Base-by-base conservation (phyloP, 2,888 invertebrate genomes). In the Agrochola macilenta region DNA sequence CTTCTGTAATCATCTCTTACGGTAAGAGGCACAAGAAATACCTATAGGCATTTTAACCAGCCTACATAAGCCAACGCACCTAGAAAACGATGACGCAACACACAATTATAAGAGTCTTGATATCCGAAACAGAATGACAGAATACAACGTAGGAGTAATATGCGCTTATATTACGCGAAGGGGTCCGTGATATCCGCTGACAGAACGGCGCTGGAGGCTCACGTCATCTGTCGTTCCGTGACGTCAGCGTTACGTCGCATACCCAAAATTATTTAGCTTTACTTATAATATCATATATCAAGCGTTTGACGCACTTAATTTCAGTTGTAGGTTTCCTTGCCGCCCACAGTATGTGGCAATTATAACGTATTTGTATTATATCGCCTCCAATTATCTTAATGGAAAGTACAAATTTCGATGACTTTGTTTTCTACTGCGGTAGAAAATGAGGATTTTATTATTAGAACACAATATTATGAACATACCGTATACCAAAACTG, bases 151-250 rank as follows among this genome's bases (percentile, higher is more conserved):
- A 69, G 68, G 69, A 76, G 70, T 78, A 78, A 83, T 87, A 83
- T 81, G 73, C 76, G 84, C 78, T 81, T 81, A 85, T 86, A 82
- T 86, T 87, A 69, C 73, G 75, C 70, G 68, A 76, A 81, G 78
- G 81, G 82, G 79, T 86, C 74, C 72, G 74, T 79, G 79, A 84
- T 85, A 84, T 83, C 74, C 86, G 89, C 86, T 85, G 87, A 91
- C 91, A 89, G 88, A 89, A 88, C 84, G 85, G 84, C 83, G 87
- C 90, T 87, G 39, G 82, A 84, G 87, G 90, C 90, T 72, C 85
- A 70, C 81, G 85, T 89, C 88, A 89, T 81, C 84, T 84, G 89
- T 85, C 89, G 79, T 75, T 66, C 75, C 74, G 76, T 85, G 82
- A 87, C 81, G 88, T 91, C 92, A 90, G 87, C 87, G 78, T 81